Conservation (phyloP, 2,888 invertebrate genomes). For the Tiphia femorata region DNA sequence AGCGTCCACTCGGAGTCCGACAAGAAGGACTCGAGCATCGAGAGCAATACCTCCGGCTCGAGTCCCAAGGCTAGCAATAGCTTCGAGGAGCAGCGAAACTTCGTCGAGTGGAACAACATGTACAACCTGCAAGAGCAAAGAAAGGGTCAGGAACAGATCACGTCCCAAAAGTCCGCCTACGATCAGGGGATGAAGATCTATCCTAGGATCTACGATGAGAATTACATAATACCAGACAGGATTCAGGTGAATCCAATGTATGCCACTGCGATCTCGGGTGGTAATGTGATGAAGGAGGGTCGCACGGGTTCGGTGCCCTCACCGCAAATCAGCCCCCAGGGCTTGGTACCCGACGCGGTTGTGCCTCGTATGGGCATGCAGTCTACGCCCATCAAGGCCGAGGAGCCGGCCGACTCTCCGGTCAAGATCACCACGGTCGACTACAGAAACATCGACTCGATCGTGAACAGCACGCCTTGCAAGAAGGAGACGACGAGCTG, state of each 20-base stretch:
- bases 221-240: constrained; percentile 57
- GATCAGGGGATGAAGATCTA: constrained; percentile 50
- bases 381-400: constrained; percentile 65
- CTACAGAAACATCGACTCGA: constrained; percentile 66
- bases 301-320: constrained; percentile 28
- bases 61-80: constrained; percentile 61
- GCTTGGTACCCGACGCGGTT: constrained; percentile 40
- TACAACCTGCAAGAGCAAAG: constrained; percentile 58
- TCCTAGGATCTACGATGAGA: constrained; percentile 57
- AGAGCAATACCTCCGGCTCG: constrained; percentile 54
- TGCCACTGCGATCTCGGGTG: constrained; percentile 16
- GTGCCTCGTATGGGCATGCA: constrained; percentile 59
- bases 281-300: constrained; percentile 30
- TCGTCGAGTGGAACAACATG: constrained; percentile 66
- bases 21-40: constrained; percentile 65
- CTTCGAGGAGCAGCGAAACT: constrained; percentile 64
- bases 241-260: constrained; percentile 46
- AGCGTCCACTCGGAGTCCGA: constrained; percentile 58
- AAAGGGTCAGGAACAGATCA: constrained; percentile 47
- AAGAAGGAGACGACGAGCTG: constrained; percentile 42
- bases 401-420: constrained; percentile 43
- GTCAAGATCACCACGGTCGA: constrained; percentile 53
- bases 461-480: constrained; percentile 61
- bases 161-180: constrained; percentile 49
- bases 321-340: constrained; percentile 53